phyloP scores from a whole-genome alignment of 1,140 invertebrate species.

The Teleopsis dalmanni region DNA sequence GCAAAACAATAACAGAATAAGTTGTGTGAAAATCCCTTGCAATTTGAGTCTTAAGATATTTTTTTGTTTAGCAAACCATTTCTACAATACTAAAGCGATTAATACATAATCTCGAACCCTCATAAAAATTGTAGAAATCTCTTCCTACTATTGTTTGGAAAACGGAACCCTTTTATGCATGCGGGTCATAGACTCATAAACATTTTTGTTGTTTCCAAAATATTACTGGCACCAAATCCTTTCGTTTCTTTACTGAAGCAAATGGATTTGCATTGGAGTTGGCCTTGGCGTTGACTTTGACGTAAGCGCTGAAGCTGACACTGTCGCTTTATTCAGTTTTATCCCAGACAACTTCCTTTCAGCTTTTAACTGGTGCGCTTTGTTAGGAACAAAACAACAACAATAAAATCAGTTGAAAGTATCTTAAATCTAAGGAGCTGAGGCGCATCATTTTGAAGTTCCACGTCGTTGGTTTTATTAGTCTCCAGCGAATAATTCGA shows the following conservation, averaged over 20 bases:
- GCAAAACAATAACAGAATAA: too few relatives aligned
- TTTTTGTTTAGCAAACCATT: too few relatives aligned
- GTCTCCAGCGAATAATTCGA: conserved; percentile 44
- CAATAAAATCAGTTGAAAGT: too few relatives aligned
- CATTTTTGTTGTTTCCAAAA: background rate
- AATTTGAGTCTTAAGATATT: too few relatives aligned
- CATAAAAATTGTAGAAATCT: conserved; percentile 4
- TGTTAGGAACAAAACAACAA: too few relatives aligned
- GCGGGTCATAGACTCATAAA: conserved; percentile 10
- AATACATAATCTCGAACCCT: conserved; percentile 14
- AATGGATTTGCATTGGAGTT: too few relatives aligned
- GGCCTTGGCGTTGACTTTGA: background rate
- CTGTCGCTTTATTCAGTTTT: too few relatives aligned
- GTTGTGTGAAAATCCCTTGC: too few relatives aligned
- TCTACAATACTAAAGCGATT: conserved; percentile 16
- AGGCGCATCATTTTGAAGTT: conserved; percentile 33
- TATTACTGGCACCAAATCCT: background rate
- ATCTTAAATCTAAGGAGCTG: too few relatives aligned
- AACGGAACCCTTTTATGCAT: conserved; percentile 8
- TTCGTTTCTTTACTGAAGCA: background rate
- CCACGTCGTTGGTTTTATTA: conserved; percentile 45
- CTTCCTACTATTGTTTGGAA: too few relatives aligned
- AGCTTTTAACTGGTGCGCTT: too few relatives aligned
- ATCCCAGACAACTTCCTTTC: conserved; percentile 2
- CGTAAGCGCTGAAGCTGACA: too few relatives aligned